Percentiles rank a stretch among this genome's conserved stretches.
phyloP scores from a whole-genome alignment of 2,888 invertebrate species.

The Athripsodes cinereus region DNA sequence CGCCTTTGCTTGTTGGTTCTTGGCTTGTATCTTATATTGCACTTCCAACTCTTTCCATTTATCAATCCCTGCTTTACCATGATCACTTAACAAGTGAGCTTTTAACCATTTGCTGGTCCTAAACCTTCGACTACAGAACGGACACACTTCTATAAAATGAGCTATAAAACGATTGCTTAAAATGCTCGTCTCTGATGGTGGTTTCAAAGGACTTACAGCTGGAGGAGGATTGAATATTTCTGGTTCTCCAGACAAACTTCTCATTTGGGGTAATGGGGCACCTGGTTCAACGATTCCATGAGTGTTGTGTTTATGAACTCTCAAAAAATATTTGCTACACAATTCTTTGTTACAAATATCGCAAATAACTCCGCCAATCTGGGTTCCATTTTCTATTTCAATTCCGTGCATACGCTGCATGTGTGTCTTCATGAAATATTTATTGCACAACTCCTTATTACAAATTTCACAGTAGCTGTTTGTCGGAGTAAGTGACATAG shows the following conservation, averaged over 20 bases:
- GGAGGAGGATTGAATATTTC: constrained; percentile 32
- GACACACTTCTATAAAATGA: constrained; percentile 71
- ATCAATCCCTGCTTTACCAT: constrained; percentile 55
- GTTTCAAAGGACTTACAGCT: constrained; percentile 30
- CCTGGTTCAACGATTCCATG: constrained; percentile 93
- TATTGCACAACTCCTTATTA: constrained; percentile 98
- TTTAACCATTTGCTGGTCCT: constrained; percentile 84
- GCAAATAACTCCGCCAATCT: constrained; percentile 90
- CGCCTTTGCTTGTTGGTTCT: constrained; percentile 33
- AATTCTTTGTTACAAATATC: constrained; percentile 98
- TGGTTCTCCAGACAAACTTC: constrained; percentile 27
- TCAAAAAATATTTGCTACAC: constrained; percentile 95
- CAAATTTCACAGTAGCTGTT: constrained; percentile 95
- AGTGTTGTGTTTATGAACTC: constrained; percentile 96
- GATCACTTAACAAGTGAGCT: constrained; percentile 80
- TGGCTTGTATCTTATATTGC: constrained; percentile 26
- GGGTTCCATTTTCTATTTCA: constrained; percentile 86
- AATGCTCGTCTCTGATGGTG: constrained; percentile 36
- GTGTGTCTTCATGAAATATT: constrained; percentile 99
- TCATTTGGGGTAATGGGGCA: constrained; percentile 38
- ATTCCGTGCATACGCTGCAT: constrained; percentile 99
- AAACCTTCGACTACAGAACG: constrained; percentile 81
- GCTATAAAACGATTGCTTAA: constrained; percentile 58
- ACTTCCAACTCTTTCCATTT: constrained; percentile 37
- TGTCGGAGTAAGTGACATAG: constrained; percentile 60